phyloP scores from a whole-genome alignment of 2,113 vertebrate genomes.

The Nettapus auritus region DNA sequence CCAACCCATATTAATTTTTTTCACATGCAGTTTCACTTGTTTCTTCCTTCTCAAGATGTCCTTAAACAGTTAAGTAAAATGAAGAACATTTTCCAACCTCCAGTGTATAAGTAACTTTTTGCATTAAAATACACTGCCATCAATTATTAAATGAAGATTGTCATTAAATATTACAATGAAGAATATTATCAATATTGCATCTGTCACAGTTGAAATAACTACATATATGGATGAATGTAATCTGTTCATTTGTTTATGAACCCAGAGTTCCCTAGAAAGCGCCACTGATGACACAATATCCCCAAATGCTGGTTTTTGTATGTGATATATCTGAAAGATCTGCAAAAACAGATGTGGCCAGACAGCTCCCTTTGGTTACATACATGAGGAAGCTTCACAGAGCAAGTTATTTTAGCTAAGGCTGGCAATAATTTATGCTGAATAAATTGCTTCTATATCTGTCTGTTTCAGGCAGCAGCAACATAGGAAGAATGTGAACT shows the following conservation, averaged over 20 bases:
- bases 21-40: neutral
- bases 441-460: constrained; percentile 77
- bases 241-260: constrained; percentile 64
- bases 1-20: neutral
- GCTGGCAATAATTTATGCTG: constrained; percentile 79
- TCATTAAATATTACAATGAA: constrained; percentile 72
- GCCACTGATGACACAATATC: constrained; percentile 51
- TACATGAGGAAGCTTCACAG: constrained; percentile 71
- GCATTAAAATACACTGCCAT: constrained; percentile 65
- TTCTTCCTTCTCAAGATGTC: neutral
- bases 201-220: constrained; percentile 73
- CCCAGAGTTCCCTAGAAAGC: constrained; percentile 61
- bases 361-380: constrained; percentile 61
- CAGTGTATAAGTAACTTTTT: neutral
- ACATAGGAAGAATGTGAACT: constrained; percentile 68
- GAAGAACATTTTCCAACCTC: constrained; percentile 45
- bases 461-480: constrained; percentile 71
- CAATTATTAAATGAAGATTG: constrained; percentile 74
- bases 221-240: constrained; percentile 45
- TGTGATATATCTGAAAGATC: constrained; percentile 66
- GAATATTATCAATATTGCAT: constrained; percentile 63
- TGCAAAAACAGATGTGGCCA: constrained; percentile 61
- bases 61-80: constrained; percentile 57
- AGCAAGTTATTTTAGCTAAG: constrained; percentile 70
- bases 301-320: constrained; percentile 58